Percentiles rank a stretch among this genome's conserved stretches.
Evolutionary conservation across 2,888 invertebrate genomes (phyloP).

Genomic region (Therioaphis trifolii): DNA sequence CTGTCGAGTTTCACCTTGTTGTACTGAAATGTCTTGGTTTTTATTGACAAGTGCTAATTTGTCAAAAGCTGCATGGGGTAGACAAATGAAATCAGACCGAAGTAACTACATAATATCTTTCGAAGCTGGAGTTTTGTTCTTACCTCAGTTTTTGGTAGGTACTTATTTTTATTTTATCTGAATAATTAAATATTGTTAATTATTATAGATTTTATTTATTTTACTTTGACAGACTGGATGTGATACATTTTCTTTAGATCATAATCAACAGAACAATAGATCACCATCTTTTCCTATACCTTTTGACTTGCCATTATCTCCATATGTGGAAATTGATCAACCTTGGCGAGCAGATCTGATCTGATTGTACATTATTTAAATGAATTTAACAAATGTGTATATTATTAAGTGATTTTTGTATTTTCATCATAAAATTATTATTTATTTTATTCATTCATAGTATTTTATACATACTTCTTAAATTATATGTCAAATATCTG

Average conservation of each 20-base stretch:
- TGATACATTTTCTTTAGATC: conserved; percentile 73
- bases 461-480: too few species aligned
- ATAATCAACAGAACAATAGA: conserved; percentile 65
- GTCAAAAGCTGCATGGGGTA: conserved; percentile 98
- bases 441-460: too few species aligned
- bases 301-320: conserved; percentile 83
- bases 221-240: conserved; percentile 72
- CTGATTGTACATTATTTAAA: background rate
- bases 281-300: conserved; percentile 75
- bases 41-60: conserved; percentile 92
- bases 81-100: conserved; percentile 73
- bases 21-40: conserved; percentile 81
- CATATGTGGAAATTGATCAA: conserved; percentile 77
- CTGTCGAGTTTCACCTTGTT: conserved; percentile 79
- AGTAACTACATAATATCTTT: conserved; percentile 81
- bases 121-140: conserved; percentile 89
- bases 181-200: conserved; percentile 2
- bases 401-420: too few species aligned
- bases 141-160: conserved; percentile 87
- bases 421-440: too few species aligned
- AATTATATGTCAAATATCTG: too few species aligned
- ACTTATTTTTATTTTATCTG: conserved; percentile 69
- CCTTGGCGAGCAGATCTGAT: conserved; percentile 72
- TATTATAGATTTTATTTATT: conserved; percentile 23
- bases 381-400: too few species aligned